Conservation (phyloP, 35 echinoderm and acorn worm species). For the Ptychodera flava region DNA sequence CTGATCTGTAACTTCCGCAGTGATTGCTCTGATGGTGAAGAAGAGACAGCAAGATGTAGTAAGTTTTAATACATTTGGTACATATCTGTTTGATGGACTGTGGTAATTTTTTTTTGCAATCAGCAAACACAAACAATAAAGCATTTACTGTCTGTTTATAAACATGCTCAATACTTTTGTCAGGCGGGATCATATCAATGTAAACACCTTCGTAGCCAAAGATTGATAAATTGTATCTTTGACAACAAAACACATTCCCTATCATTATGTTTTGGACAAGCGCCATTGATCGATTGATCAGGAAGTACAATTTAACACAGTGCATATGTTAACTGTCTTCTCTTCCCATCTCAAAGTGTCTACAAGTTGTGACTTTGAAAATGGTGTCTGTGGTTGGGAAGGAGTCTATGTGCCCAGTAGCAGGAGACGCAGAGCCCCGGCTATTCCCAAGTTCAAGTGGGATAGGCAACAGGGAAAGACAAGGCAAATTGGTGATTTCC, state of each 20-base stretch:
- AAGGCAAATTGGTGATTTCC: background rate
- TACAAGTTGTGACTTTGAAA: background rate
- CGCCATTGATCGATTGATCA: too few species aligned
- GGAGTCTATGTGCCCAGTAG: background rate
- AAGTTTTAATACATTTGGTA: too few species aligned
- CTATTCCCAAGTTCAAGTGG: background rate
- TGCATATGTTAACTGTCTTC: too few species aligned
- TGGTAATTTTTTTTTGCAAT: too few species aligned
- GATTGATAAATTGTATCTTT: background rate
- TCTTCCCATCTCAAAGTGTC: background rate
- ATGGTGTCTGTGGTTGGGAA: background rate
- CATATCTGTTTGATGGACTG: too few species aligned
- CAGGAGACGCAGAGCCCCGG: background rate
- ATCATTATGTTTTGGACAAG: background rate
- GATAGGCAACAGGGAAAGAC: background rate
- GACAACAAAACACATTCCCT: background rate
- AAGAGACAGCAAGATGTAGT: slow-evolving; percentile 6
- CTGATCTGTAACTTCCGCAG: slow-evolving; percentile 28
- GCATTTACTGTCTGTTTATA: too few species aligned
- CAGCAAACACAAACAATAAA: too few species aligned
- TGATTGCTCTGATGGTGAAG: slow-evolving; percentile 26
- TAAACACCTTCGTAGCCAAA: background rate
- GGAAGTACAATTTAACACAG: too few species aligned
- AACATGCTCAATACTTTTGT: too few species aligned
- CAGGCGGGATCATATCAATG: too few species aligned